phyloP scores from a whole-genome alignment of 2,888 invertebrate species.

The Teleiodes luculella region DNA sequence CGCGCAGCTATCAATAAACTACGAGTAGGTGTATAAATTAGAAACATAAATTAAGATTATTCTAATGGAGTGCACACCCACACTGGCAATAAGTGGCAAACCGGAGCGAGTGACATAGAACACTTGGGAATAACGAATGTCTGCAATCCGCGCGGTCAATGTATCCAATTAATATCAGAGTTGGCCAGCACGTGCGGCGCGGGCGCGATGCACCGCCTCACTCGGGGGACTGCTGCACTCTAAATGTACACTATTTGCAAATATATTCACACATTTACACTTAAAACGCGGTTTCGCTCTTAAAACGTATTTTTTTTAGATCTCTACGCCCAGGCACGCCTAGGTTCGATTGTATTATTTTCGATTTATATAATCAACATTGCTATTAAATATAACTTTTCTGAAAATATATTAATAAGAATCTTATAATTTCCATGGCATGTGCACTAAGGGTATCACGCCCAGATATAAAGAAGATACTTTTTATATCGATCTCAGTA shows the following conservation, averaged over 20 bases:
- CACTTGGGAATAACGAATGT: conserved; percentile 53
- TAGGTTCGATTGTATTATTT: no score
- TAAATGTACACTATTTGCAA: background rate
- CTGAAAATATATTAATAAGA: no score
- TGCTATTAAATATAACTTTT: no score
- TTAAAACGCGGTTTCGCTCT: no score
- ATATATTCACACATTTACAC: background rate
- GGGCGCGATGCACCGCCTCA: background rate
- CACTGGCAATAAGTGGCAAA: conserved; percentile 35
- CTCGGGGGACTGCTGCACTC: background rate
- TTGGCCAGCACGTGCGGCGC: conserved; percentile 50
- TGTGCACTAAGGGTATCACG: no score
- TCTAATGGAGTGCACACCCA: conserved; percentile 39
- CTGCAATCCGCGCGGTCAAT: conserved; percentile 46
- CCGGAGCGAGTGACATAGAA: conserved; percentile 38
- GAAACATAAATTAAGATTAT: conserved; percentile 27
- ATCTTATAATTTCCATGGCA: no score
- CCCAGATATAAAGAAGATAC: no score
- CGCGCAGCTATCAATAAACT: conserved; percentile 1
- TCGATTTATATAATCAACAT: background rate
- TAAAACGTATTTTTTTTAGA: no score
- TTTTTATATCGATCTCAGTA: no score
- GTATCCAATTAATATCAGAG: conserved; percentile 57
- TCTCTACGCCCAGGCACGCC: no score
- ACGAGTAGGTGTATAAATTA: conserved; percentile 12